Conservation (phyloP, 2,888 invertebrate genomes). For the Epistrophe eligans region DNA sequence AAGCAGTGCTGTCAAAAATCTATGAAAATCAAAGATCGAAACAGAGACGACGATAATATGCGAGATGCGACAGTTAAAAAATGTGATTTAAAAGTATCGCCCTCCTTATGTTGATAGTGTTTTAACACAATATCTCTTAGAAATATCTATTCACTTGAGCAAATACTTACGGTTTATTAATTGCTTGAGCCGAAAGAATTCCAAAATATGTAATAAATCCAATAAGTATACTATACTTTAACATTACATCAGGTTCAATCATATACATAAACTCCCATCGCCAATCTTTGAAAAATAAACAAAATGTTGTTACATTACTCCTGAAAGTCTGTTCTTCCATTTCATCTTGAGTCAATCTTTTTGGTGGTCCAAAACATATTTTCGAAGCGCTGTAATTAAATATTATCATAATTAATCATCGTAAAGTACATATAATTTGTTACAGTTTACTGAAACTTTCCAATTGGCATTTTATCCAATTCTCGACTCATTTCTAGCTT, state of each 20-base stretch:
- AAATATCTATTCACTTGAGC: too few species aligned
- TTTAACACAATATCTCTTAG: too few species aligned
- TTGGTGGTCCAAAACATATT: constrained; percentile 80
- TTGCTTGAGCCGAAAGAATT: constrained; percentile 86
- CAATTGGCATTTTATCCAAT: constrained; percentile 93
- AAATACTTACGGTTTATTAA: constrained; percentile 84
- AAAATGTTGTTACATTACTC: constrained; percentile 84
- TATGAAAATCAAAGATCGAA: too few species aligned
- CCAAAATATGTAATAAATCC: constrained; percentile 86
- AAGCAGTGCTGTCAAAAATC: too few species aligned
- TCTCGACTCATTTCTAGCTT: constrained; percentile 91
- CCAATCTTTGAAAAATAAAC: constrained; percentile 87
- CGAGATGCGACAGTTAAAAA: too few species aligned
- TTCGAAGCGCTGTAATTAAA: constrained; percentile 79
- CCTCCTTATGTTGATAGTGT: too few species aligned
- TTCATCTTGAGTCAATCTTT: constrained; percentile 82
- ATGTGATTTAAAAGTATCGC: too few species aligned
- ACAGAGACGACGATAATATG: too few species aligned
- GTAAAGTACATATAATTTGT: not conserved
- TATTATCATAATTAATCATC: constrained; percentile 6
- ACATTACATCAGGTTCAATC: constrained; percentile 91
- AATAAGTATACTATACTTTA: constrained; percentile 91
- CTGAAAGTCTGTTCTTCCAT: constrained; percentile 82
- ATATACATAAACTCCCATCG: constrained; percentile 90
- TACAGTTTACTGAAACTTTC: constrained; percentile 88